A percentile compares a stretch with the other conserved stretches of the same genome.
Conservation (phyloP, 2,113 vertebrate genomes). For the Electrona antarctica region DNA sequence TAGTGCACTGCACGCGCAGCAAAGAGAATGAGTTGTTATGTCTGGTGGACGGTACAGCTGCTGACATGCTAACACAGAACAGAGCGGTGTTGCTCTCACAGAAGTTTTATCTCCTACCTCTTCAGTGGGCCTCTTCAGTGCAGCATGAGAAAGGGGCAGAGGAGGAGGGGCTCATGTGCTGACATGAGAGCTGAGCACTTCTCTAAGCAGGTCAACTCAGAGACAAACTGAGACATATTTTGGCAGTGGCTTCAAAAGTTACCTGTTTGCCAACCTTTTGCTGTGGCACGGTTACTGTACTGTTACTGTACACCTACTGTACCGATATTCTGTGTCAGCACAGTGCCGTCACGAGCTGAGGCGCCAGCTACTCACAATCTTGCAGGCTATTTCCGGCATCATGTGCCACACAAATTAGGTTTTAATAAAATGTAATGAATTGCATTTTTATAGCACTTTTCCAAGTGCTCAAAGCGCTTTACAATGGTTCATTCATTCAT, state of each 20-base stretch:
- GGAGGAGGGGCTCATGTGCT: constrained; percentile 18
- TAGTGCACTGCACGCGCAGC: constrained; percentile 13
- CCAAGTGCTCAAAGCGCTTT: not conserved
- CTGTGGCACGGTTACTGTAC: not conserved
- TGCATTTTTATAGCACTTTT: not conserved
- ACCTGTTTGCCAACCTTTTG: constrained; percentile 3
- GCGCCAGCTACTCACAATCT: not conserved
- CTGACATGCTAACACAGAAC: constrained; percentile 70
- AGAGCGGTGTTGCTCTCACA: constrained; percentile 42
- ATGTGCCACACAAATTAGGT: not conserved
- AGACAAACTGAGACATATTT: constrained; percentile 17
- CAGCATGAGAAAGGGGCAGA: constrained; percentile 23
- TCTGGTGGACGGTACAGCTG: constrained; percentile 54
- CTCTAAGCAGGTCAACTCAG: constrained; percentile 1
- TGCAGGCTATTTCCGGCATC: not conserved
- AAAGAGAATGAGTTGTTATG: constrained; percentile 51
- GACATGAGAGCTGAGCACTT: constrained; percentile 21
- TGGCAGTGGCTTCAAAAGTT: constrained; percentile 28
- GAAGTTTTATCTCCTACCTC: constrained; percentile 41
- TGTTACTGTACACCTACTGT: not conserved
- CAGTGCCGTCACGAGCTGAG: not conserved
- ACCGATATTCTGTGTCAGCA: not conserved
- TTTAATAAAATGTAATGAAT: no score
- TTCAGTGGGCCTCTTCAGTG: constrained; percentile 39
- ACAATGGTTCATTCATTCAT: not conserved